These are phyloP conservation scores for Cinclus cinclus DNA, from an alignment of 2,113 vertebrate genomes.

Conservation along the genomic window DNA sequence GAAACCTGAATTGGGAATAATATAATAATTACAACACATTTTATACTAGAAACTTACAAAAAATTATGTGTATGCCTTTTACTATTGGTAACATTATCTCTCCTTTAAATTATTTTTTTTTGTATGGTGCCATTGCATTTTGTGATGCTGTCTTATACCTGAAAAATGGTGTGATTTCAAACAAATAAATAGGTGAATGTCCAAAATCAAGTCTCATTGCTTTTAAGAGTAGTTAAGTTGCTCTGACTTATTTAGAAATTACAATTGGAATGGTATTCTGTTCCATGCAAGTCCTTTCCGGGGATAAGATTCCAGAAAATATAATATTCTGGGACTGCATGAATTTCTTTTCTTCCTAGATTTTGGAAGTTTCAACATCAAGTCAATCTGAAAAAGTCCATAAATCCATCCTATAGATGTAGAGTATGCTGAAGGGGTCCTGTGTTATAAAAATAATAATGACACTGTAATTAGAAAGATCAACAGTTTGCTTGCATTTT, in stretches of 20 bases:
- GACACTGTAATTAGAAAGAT: constrained; percentile 12
- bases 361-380: constrained; percentile 1
- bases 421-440: background rate
- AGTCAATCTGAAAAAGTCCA: background rate
- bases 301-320: background rate
- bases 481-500: constrained; percentile 44
- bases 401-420: background rate
- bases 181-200: background rate
- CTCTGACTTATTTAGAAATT: background rate
- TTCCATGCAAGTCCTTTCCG: background rate
- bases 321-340: background rate
- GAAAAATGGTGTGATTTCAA: background rate
- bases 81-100: background rate
- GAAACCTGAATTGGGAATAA: background rate
- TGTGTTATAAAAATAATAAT: constrained; percentile 8
- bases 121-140: background rate
- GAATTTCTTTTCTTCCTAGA: background rate
- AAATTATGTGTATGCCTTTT: background rate
- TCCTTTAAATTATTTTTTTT: constrained; percentile 8
- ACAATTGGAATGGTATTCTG: background rate
- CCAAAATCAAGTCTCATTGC: background rate
- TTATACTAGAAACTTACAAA: background rate
- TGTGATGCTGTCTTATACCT: background rate
- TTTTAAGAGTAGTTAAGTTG: background rate
- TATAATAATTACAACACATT: background rate